Evolutionary conservation across 35 echinoderm and acorn worm species (phyloP).

Genomic region (Patiria miniata): DNA sequence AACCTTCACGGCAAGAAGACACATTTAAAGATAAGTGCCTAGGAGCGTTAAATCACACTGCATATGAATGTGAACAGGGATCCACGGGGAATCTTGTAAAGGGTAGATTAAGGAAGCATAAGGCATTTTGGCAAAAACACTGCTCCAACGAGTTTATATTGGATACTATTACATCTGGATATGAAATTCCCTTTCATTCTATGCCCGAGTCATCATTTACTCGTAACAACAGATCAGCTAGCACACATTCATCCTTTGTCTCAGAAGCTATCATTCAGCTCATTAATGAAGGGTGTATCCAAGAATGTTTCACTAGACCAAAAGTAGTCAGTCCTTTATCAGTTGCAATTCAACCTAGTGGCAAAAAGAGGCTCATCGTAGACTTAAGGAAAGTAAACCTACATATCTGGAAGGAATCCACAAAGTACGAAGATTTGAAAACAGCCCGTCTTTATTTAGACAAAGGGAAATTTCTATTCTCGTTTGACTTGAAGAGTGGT

Average conservation of each 20-base stretch:
- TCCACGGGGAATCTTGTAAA: not conserved
- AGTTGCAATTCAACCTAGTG: slow-evolving; percentile 26
- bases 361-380: slow-evolving; percentile 43
- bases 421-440: slow-evolving; percentile 19
- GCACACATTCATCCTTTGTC: not conserved
- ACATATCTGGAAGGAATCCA: not conserved
- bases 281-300: not conserved
- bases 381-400: slow-evolving; percentile 25
- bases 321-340: slow-evolving; percentile 26
- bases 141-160: not conserved
- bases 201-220: not conserved
- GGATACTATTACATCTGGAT: too few species aligned
- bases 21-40: not conserved
- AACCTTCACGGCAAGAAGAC: not conserved
- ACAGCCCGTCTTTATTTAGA: slow-evolving; percentile 4
- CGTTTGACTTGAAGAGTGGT: slow-evolving; percentile 41
- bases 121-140: not conserved
- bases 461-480: not conserved
- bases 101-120: not conserved
- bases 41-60: not conserved
- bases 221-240: not conserved
- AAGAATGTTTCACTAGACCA: not conserved
- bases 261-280: not conserved
- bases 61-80: not conserved
- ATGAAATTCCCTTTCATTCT: too few species aligned